A percentile compares a stretch with the other conserved stretches of the same genome.
Evolutionary conservation across 2,797 vertebrate genomes (phyloP).

Genomic region (Neosilurus hyrtlii): DNA sequence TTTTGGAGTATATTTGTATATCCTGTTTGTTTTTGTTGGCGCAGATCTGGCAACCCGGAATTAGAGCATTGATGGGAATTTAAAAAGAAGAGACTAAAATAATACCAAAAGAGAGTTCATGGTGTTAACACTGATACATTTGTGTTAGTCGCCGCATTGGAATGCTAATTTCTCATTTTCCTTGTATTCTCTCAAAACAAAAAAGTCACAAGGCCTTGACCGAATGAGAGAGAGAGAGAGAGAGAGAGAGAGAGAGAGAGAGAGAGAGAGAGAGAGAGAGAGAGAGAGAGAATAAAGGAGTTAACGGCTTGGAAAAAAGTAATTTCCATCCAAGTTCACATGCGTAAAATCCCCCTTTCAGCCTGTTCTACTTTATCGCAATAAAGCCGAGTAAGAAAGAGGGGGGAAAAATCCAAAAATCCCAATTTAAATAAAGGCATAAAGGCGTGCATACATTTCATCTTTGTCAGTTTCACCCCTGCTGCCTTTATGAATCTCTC

Average conservation of each 20-base stretch:
- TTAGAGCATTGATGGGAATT: neutral
- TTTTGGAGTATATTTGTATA: neutral
- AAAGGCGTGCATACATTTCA: constrained; percentile 58
- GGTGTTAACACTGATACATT: constrained; percentile 41
- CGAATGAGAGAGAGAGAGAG: constrained; percentile 30
- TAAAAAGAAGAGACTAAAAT: neutral
- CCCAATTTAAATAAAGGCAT: constrained; percentile 63
- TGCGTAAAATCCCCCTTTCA: constrained; percentile 68
- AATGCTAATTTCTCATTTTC: constrained; percentile 33
- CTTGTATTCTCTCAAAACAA: constrained; percentile 18
- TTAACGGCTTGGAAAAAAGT: constrained; percentile 58
- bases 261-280: neutral
- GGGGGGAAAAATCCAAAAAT: constrained; percentile 45
- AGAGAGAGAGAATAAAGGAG: constrained; percentile 47
- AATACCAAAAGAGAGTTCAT: neutral
- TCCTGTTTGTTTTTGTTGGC: neutral
- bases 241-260: constrained; percentile 15
- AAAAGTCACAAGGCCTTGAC: constrained; percentile 31
- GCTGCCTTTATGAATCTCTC: constrained; percentile 49
- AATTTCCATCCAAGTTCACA: constrained; percentile 60
- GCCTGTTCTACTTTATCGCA: constrained; percentile 68
- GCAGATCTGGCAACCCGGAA: constrained; percentile 1
- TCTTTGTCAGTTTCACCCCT: constrained; percentile 42
- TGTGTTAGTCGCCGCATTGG: constrained; percentile 37
- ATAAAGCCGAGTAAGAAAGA: constrained; percentile 63